phyloP scores from a whole-genome alignment of 2,113 vertebrate species.

The Notarius lentiginosus region DNA sequence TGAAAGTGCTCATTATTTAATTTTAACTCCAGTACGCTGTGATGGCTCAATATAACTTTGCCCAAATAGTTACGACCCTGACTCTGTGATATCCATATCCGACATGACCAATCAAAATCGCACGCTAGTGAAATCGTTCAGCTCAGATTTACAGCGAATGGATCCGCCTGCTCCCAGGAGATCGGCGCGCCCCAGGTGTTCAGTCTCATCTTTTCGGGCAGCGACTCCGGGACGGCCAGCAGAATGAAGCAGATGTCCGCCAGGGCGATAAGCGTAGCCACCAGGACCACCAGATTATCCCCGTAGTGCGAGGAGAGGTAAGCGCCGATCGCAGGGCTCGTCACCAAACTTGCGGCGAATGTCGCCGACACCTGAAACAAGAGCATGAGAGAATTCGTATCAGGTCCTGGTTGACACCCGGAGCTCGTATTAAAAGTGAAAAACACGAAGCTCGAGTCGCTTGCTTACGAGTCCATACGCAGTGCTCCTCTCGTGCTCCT shows the following conservation, averaged over 20 bases:
- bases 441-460: background rate
- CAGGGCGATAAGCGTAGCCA: constrained; percentile 85
- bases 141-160: constrained; percentile 80
- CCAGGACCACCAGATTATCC: constrained; percentile 85
- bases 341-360: constrained; percentile 92
- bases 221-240: constrained; percentile 89
- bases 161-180: constrained; percentile 93
- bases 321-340: constrained; percentile 90
- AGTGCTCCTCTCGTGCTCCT: constrained; percentile 86
- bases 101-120: too few species aligned
- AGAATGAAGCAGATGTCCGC: constrained; percentile 92
- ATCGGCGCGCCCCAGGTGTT: constrained; percentile 86
- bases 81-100: background rate
- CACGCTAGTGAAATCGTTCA: background rate
- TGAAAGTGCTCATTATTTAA: too few species aligned
- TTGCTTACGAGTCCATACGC: constrained; percentile 90
- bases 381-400: too few species aligned
- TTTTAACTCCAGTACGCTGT: too few species aligned
- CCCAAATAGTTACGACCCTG: too few species aligned
- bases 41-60: too few species aligned
- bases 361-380: constrained; percentile 86
- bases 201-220: constrained; percentile 89
- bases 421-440: background rate
- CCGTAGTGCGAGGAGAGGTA: constrained; percentile 87
- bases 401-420: background rate